Base-by-base conservation (phyloP, 1,140 invertebrate genomes). In the Procambarus clarkii region DNA sequence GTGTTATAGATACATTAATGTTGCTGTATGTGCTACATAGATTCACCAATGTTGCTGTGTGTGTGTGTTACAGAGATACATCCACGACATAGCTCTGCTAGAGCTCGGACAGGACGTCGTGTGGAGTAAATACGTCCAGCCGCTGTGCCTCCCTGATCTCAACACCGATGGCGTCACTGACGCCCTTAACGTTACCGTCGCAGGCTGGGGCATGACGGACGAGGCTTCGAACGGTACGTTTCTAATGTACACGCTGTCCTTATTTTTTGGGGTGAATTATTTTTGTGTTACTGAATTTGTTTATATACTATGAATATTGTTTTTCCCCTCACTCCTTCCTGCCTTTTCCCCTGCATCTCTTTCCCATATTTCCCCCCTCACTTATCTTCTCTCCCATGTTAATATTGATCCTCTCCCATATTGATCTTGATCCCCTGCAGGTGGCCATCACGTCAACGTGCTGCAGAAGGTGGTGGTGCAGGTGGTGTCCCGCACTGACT, bases 81-180 rank as follows among this genome's bases (percentile, higher is more conserved):
- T 90, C 86, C 95, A 95, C 93, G 95, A 95, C 91, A 95, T 95
- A 46, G 95, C 95, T n/a, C 92, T 95, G 7, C 93, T 95, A 2
- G 93, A 94, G 85, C 92, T 95, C 2, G 92, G 93, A 13, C 80
- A 94, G 34, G 94, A 94, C 9, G 94, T 95, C 0, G 83, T 86
- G 9, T 95, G 94, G 91, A 92, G 93, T 13, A 93, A 94, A 5
- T 94, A 94, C 50, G 94, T 95, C 8, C 93, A 94, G 71, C 95
- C 95, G 2, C 93, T 95, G n/a, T 95, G 95, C 93, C 93, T 95
- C 7, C 95, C 95, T 21, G 93, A 93, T 82, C 64, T n/a, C 44
- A 80, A 88, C 18, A 45, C 48, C 11, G 90, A 87, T 74, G 81
- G 69, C 21, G n/a, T 83, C 58, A 87, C 79, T 18, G 91, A 92